phyloP scores from a whole-genome alignment of 2,888 invertebrate species.

The Alloscopus bannaensis region DNA sequence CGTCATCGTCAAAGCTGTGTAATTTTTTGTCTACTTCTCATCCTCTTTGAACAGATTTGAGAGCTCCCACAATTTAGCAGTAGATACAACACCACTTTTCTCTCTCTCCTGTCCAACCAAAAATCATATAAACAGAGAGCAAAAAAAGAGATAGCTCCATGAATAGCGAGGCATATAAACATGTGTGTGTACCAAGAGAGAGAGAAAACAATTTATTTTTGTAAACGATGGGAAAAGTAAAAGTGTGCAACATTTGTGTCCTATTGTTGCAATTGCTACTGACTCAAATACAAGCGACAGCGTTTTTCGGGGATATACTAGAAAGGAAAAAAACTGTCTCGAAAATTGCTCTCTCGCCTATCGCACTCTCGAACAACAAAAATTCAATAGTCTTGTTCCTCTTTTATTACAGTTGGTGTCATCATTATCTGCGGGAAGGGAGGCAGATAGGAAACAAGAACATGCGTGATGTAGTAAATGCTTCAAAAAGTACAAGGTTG shows the following conservation, averaged over 20 bases:
- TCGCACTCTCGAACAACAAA: neutral
- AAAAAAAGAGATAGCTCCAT: too few species aligned
- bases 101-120: neutral
- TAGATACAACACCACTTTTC: neutral
- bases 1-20: too few species aligned
- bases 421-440: slow-evolving; percentile 13
- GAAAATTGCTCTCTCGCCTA: slow-evolving; percentile 35
- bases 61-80: slow-evolving; percentile 30
- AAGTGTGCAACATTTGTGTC: slow-evolving; percentile 60
- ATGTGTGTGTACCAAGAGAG: neutral
- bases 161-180: too few species aligned
- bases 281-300: neutral
- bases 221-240: slow-evolving; percentile 58
- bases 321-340: slow-evolving; percentile 16
- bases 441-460: too few species aligned
- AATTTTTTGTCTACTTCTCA: too few species aligned
- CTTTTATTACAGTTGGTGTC: slow-evolving; percentile 36
- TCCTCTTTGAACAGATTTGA: slow-evolving; percentile 1
- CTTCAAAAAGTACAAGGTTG: too few species aligned
- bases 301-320: neutral
- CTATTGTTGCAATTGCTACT: slow-evolving; percentile 42
- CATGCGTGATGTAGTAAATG: slow-evolving; percentile 46
- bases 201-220: slow-evolving; percentile 7
- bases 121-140: too few species aligned
- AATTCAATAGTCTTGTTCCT: slow-evolving; percentile 14